phyloP scores from a whole-genome alignment of 2,888 invertebrate species.

The Criorhina ranunculi region DNA sequence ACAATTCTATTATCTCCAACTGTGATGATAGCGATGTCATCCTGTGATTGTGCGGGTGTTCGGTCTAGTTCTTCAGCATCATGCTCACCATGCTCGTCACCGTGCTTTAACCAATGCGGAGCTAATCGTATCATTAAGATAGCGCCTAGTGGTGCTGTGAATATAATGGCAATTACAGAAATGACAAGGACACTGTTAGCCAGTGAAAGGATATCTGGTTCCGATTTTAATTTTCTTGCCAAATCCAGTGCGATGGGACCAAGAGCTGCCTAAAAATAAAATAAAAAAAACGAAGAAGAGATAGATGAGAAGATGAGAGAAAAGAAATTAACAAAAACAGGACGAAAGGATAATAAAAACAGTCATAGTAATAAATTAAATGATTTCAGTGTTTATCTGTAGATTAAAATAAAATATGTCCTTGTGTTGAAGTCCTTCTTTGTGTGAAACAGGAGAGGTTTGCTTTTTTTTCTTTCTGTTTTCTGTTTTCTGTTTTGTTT shows the following conservation, averaged over 20 bases:
- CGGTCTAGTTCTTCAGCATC: slow-evolving; percentile 23
- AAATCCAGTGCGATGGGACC: slow-evolving; percentile 88
- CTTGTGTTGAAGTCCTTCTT: slow-evolving; percentile 45
- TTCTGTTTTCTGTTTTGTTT: slow-evolving; percentile 4
- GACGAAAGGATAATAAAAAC: slow-evolving; percentile 55
- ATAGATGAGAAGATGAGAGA: slow-evolving; percentile 30
- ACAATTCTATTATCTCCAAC: slow-evolving; percentile 73
- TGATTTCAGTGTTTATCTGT: slow-evolving; percentile 63
- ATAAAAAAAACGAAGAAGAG: slow-evolving; percentile 15
- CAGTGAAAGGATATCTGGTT: slow-evolving; percentile 80
- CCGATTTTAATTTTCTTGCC: slow-evolving; percentile 83
- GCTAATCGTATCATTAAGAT: slow-evolving; percentile 84
- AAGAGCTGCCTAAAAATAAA: slow-evolving; percentile 86
- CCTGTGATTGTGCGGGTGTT: slow-evolving; percentile 55
- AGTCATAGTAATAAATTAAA: slow-evolving; percentile 69
- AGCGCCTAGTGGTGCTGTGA: slow-evolving; percentile 86
- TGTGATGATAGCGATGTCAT: slow-evolving; percentile 69
- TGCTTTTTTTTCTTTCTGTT: too few species aligned
- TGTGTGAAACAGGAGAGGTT: slow-evolving; percentile 5
- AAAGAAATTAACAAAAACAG: slow-evolving; percentile 23
- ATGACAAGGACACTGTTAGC: slow-evolving; percentile 85
- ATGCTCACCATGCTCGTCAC: slow-evolving; percentile 33
- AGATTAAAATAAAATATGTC: slow-evolving; percentile 72
- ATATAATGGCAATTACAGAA: slow-evolving; percentile 86
- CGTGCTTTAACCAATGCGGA: slow-evolving; percentile 81